Conservation (phyloP, 2,113 vertebrate genomes). For the Sterna hirundo region DNA sequence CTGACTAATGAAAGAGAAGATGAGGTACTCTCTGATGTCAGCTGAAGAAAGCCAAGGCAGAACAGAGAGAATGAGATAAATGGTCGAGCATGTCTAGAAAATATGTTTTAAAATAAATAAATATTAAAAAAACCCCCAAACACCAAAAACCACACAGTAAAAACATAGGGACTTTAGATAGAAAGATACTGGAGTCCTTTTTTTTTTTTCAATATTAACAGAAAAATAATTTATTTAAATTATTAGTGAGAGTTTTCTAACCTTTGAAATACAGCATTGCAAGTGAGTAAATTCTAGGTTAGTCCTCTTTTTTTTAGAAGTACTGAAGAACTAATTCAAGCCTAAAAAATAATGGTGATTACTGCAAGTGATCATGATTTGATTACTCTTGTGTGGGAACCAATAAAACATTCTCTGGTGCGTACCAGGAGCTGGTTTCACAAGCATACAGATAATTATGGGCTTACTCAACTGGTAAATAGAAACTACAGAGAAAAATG, state of each 20-base stretch:
- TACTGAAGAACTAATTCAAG: neutral
- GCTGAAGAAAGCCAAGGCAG: neutral
- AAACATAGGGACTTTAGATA: neutral
- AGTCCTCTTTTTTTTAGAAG: neutral
- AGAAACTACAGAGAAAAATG: constrained; percentile 15
- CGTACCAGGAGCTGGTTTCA: neutral
- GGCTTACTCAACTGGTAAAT: constrained; percentile 27
- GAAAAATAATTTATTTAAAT: neutral
- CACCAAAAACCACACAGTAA: neutral
- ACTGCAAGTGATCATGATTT: neutral
- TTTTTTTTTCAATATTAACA: neutral
- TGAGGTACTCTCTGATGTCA: neutral
- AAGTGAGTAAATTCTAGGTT: neutral
- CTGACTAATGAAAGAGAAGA: neutral
- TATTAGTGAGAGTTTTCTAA: neutral
- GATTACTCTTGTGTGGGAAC: neutral
- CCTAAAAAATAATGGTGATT: neutral
- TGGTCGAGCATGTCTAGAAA: neutral
- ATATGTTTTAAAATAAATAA: neutral
- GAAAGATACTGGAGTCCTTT: neutral
- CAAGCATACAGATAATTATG: neutral
- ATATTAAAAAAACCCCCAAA: neutral
- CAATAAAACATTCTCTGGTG: neutral
- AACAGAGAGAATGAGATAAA: neutral
- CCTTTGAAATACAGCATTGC: neutral